These are phyloP conservation scores for Ptychadena robeensis DNA, from an alignment of 2,797 vertebrate genomes.

Conservation along the genomic window DNA sequence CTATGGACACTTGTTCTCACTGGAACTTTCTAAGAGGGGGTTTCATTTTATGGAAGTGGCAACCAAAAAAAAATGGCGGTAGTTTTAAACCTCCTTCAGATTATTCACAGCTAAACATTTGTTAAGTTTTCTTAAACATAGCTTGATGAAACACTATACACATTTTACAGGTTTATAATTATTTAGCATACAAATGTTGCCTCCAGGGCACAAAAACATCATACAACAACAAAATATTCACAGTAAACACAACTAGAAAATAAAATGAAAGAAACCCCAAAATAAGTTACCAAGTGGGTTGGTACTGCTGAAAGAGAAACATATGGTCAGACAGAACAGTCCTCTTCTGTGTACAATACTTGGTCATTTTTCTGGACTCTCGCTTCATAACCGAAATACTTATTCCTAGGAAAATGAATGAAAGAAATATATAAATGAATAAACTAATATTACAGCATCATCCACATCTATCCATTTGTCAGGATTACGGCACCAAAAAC, in stretches of 20 bases:
- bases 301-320: neutral
- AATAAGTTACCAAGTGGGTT: neutral
- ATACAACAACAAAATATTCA: slow-evolving; percentile 28
- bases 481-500: too few relatives aligned
- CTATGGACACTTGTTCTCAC: too few relatives aligned
- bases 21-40: too few relatives aligned
- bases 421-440: slow-evolving; percentile 52
- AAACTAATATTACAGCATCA: too few relatives aligned
- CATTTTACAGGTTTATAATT: neutral
- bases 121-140: neutral
- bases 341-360: neutral
- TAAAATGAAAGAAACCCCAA: neutral
- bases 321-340: neutral
- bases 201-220: slow-evolving; percentile 49
- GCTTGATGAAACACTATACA: neutral
- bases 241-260: slow-evolving; percentile 25
- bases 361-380: slow-evolving; percentile 54
- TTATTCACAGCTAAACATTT: neutral
- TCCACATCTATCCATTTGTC: too few relatives aligned
- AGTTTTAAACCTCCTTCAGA: too few relatives aligned
- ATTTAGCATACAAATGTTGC: slow-evolving; percentile 28
- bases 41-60: too few relatives aligned
- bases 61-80: too few relatives aligned
- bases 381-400: slow-evolving; percentile 65
- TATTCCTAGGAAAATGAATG: slow-evolving; percentile 73